These are phyloP conservation scores for Folsomia candida DNA, from an alignment of 2,888 invertebrate species.

Conservation along the genomic window DNA sequence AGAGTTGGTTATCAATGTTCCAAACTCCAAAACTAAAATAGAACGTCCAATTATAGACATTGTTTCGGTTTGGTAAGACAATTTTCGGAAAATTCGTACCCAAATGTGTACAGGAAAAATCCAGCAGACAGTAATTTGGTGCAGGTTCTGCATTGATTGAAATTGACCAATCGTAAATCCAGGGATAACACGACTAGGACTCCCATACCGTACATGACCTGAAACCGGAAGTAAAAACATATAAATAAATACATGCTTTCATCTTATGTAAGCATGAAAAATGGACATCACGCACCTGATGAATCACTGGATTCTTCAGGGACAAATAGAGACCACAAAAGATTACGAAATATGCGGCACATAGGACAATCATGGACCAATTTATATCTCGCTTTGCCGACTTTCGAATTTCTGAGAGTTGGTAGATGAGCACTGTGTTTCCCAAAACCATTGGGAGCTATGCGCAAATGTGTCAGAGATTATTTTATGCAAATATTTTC, in stretches of 20 bases:
- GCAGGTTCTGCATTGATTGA: constrained; percentile 48
- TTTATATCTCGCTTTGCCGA: constrained; percentile 42
- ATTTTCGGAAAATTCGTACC: too few relatives aligned
- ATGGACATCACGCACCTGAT: constrained; percentile 37
- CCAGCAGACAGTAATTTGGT: constrained; percentile 45
- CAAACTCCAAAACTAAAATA: constrained; percentile 53
- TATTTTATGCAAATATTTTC: too few relatives aligned
- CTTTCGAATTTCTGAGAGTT: constrained; percentile 53
- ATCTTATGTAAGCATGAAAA: not conserved
- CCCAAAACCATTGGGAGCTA: constrained; percentile 46
- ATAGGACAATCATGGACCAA: constrained; percentile 39
- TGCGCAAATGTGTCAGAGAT: too few relatives aligned
- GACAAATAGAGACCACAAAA: constrained; percentile 48
- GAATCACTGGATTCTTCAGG: constrained; percentile 48
- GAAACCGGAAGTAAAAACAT: constrained; percentile 37
- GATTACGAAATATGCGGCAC: constrained; percentile 47
- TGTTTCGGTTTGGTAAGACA: too few relatives aligned
- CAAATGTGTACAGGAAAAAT: constrained; percentile 53
- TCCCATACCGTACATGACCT: constrained; percentile 54
- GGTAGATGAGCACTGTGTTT: constrained; percentile 54
- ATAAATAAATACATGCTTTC: not conserved
- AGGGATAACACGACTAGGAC: constrained; percentile 51
- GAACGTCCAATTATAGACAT: not conserved
- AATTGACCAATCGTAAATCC: constrained; percentile 46
- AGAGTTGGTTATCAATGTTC: constrained; percentile 56